Evolutionary conservation across 1,140 invertebrate genomes (phyloP), one percentile per base, ranked within the genome.

Genomic region (Drosophila nigrodunni): DNA sequence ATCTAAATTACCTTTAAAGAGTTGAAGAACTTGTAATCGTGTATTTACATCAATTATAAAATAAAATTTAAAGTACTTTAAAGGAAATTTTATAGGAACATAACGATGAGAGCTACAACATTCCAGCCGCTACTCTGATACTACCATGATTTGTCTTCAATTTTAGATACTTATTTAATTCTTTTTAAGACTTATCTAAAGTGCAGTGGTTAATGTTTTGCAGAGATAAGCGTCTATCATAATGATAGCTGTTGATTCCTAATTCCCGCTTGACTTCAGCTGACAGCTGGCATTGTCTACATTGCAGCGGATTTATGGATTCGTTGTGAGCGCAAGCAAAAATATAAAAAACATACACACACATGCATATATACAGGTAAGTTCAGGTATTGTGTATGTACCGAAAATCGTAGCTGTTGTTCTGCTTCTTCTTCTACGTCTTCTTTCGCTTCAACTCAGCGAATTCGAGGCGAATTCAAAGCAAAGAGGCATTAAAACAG

Each of bases 351-450:
- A 54, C 30, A 54, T 6, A 37, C 65, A 78, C 81, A 85, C 25
- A 30, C 25, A 39, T 4, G 54, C 37, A 49, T 21, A 54, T 30
- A 44, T 61, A 78, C 82, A 86, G 78, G 75, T 87, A 87, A 78
- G 82, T 55, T 50, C 13, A 37, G 18, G 59, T 72, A 52, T 81
- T 82, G 72, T 87, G 76, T 86, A 76, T 82, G 74, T 87, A 70
- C 82, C 82, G 82, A 88, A 87, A 79, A 66, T 82, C 68, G 61
- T 72, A 64, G 50, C 50, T 67, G 54, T 13, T 68, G 47, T 47
- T 62, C 47, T 71, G 44, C 61, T 82, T 67, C 65, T 80, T 60
- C 39, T 52, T 60, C 49, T 57, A 55, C 9, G 69, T 35, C 50
- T 58, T 49, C 52, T 41, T 54, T 7, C 9, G 2, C 8, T 44